Evolutionary conservation across 1,140 invertebrate species (phyloP), one percentile per base, ranked within the genome.

Genomic region (Wasmannia auropunctata): DNA sequence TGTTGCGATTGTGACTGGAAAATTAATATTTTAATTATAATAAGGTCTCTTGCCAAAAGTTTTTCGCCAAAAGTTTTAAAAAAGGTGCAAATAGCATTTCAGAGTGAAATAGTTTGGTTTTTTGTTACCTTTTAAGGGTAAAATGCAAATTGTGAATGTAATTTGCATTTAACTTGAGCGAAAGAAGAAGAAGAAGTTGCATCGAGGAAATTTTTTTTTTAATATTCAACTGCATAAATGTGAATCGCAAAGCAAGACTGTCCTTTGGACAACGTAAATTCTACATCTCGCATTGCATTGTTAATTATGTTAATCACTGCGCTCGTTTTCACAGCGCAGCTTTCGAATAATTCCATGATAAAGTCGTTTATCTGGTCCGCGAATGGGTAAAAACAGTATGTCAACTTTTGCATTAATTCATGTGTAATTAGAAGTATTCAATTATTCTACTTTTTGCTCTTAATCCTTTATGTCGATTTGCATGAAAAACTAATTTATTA

Each of bases 261-360:
- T 56, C 65, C 49, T 72, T 81, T 72, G 16, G 34, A 7, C 25
- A 4, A 69, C 22, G 19, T 16, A 56, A 54, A 70, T 81, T 31
- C 19, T 81, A 72, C 34, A 40, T 72, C 34, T 81, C 49, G 19
- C 25, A 81, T 34, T 81, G 49, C 49, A 81, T 56, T 54, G 79
- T 56, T 72, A 81, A 81, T 81, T 81, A 81, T 81, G 65, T 70
- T 81, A 81, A 81, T 81, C 25, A 70, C 4, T 81, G 25, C 37
- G 49, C 49, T 22, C 65, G 19, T 51, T 81, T 81, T 81, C 34
- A 56, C 14, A 22, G 19, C 16, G 28, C n/a, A 7, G 31, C n/a
- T 54, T 70, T 58, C 49, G 7, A 40, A 81, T 72, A 81, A 81
- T 81, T 56, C 19, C 19, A 56, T 40, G 34, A 81, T 49, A 31